Conservation (phyloP, 2,888 invertebrate genomes). For the Cephus nigrinus region DNA sequence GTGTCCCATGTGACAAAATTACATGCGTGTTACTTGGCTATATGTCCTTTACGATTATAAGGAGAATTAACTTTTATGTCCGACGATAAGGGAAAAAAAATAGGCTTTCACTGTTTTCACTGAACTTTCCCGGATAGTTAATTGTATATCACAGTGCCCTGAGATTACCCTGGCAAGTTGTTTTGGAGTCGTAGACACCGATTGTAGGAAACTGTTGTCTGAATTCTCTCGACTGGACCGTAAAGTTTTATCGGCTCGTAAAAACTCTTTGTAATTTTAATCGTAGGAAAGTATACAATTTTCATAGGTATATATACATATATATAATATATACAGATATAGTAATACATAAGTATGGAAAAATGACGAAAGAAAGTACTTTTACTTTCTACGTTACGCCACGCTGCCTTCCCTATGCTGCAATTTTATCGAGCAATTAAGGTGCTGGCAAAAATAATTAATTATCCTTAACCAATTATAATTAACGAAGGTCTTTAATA, state of each 20-base stretch:
- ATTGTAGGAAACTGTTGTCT: neutral
- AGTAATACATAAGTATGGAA: conserved; percentile 30
- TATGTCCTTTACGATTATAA: neutral
- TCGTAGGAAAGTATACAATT: neutral
- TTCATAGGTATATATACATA: neutral
- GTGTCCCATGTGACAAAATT: neutral
- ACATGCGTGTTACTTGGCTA: neutral
- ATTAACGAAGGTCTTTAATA: neutral
- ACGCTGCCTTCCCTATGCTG: neutral
- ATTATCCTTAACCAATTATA: neutral
- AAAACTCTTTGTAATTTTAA: too few species aligned
- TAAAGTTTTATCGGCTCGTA: too few species aligned
- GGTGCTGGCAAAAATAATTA: neutral
- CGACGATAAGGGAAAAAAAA: neutral
- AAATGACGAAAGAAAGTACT: conserved; percentile 36
- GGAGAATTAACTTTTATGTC: neutral
- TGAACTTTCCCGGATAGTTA: neutral
- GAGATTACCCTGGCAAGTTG: neutral
- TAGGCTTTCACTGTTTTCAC: neutral
- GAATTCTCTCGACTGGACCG: too few species aligned
- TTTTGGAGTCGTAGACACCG: neutral
- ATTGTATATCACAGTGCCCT: neutral
- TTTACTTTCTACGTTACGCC: conserved; percentile 42
- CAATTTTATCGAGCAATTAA: neutral
- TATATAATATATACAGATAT: conserved; percentile 9